Evolutionary conservation across 2,113 vertebrate genomes (phyloP).

Genomic region (Andinoacara biseriatus): DNA sequence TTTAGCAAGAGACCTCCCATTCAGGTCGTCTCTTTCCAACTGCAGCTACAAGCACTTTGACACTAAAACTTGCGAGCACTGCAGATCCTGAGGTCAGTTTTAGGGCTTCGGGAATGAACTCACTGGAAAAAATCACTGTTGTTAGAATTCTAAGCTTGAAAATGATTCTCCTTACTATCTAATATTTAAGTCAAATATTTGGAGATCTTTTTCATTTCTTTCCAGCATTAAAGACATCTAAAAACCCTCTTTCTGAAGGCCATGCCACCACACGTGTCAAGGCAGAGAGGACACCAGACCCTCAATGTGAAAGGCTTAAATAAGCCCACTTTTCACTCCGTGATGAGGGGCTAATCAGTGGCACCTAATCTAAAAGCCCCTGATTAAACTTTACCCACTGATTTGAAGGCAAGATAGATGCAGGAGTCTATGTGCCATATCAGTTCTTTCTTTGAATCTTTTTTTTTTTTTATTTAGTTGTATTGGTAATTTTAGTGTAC

Average conservation of each 20-base stretch:
- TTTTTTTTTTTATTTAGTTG: no score
- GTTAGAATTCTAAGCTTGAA: not conserved
- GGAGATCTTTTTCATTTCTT: not conserved
- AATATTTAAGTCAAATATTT: not conserved
- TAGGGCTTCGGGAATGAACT: not conserved
- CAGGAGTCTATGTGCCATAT: not conserved
- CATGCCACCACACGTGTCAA: not conserved
- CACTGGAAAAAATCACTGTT: not conserved
- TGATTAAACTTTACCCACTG: not conserved
- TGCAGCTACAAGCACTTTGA: not conserved
- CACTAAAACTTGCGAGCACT: not conserved
- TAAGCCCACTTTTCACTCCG: not conserved
- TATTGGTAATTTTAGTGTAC: not conserved
- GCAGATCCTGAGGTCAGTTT: not conserved
- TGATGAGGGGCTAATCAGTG: not conserved
- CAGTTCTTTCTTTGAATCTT: not conserved
- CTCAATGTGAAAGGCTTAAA: not conserved
- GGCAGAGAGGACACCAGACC: not conserved
- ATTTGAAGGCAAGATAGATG: not conserved
- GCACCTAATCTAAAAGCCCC: not conserved
- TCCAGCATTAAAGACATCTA: not conserved
- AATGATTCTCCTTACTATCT: not conserved
- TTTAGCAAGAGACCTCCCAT: not conserved
- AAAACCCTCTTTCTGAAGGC: not conserved
- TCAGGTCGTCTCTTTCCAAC: not conserved